Percentiles rank a stretch among this genome's conserved stretches.
phyloP scores from a whole-genome alignment of 2,888 invertebrate genomes.

The Crossocerus cetratus region DNA sequence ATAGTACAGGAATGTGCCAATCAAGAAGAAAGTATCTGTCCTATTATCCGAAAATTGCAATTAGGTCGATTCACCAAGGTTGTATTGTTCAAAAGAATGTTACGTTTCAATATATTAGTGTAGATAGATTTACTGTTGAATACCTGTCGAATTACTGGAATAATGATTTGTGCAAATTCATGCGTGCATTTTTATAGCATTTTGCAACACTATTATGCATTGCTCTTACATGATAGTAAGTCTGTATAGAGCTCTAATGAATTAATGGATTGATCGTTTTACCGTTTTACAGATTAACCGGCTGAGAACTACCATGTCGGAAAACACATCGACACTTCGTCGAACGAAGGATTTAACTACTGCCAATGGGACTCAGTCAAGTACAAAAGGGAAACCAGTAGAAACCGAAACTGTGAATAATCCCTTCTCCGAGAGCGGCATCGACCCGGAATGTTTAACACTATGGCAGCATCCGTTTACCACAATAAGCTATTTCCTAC shows the following conservation, averaged over 20 bases:
- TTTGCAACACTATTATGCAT: not conserved
- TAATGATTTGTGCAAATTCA: no score
- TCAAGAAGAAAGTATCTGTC: no score
- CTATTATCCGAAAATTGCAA: no score
- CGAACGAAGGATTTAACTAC: conserved; percentile 65
- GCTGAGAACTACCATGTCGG: conserved; percentile 68
- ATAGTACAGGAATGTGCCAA: no score
- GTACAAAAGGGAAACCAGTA: conserved; percentile 29
- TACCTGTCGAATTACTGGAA: no score
- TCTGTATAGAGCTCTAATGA: conserved; percentile 2
- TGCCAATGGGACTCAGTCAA: conserved; percentile 63
- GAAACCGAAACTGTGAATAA: conserved; percentile 32
- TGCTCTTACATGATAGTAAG: not conserved
- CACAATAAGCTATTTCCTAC: conserved; percentile 73
- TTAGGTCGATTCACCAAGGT: no score
- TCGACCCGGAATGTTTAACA: conserved; percentile 72
- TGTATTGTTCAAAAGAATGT: no score
- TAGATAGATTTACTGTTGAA: no score
- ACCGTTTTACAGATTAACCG: conserved; percentile 65
- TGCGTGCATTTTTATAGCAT: no score
- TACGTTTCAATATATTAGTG: no score
- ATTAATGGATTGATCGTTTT: conserved; percentile 13
- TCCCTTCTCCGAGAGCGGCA: conserved; percentile 43
- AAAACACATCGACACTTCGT: conserved; percentile 66
- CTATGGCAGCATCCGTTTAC: conserved; percentile 74